phyloP scores from a whole-genome alignment of 2,797 vertebrate species.

The Antrozous pallidus region DNA sequence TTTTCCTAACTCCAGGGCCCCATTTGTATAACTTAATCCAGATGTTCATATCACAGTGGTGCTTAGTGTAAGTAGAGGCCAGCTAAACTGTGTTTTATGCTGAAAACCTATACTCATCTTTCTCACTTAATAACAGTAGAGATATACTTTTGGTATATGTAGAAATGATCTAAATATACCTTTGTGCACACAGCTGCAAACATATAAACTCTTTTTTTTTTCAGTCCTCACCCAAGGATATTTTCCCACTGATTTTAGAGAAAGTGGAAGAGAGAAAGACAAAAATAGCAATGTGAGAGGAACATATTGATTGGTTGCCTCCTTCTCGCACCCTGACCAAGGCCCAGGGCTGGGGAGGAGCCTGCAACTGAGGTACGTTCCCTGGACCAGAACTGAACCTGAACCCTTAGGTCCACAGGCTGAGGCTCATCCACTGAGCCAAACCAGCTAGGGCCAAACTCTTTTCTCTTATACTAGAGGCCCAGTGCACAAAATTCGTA shows the following conservation, averaged over 20 bases:
- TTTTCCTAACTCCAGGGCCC: slow-evolving; percentile 68
- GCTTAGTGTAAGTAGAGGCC: slow-evolving; percentile 46
- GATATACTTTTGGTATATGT: background rate
- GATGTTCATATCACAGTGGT: slow-evolving; percentile 57
- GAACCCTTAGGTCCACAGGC: no score
- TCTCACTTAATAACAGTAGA: slow-evolving; percentile 49
- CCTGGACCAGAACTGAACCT: no score
- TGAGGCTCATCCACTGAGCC: no score
- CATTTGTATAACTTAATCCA: slow-evolving; percentile 72
- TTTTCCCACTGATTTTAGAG: no score
- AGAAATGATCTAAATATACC: background rate
- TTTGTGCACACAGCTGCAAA: background rate
- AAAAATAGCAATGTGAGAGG: no score
- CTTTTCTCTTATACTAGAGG: slow-evolving; percentile 53
- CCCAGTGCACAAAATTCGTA: no score
- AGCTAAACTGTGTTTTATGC: slow-evolving; percentile 60
- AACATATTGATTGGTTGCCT: no score
- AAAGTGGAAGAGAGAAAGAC: no score
- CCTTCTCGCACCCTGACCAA: no score
- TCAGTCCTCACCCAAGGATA: background rate
- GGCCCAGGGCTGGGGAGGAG: no score
- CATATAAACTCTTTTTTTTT: slow-evolving; percentile 44
- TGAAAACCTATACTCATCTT: slow-evolving; percentile 39
- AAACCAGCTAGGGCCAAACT: background rate
- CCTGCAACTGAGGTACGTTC: no score